Percentiles rank a stretch among this genome's conserved stretches.
These are phyloP conservation scores for Eurosta solidaginis DNA, from an alignment of 1,140 invertebrate genomes.

Conservation along the genomic window DNA sequence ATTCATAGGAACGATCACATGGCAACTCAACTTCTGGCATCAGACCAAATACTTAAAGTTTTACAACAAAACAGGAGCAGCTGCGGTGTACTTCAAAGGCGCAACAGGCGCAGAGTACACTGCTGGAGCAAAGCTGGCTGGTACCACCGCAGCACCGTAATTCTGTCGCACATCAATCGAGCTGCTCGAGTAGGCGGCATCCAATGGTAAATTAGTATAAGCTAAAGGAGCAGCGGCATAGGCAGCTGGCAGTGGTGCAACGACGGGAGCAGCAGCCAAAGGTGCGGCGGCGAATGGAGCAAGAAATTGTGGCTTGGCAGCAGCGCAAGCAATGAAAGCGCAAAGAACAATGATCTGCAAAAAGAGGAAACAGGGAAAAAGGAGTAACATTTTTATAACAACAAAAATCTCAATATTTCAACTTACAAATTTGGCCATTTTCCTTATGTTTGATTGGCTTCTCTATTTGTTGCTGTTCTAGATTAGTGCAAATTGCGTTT, in stretches of 20 bases:
- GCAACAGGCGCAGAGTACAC: not conserved
- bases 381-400: not conserved
- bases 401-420: not conserved
- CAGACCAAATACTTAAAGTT: not conserved
- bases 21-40: too few relatives aligned
- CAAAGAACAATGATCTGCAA: not conserved
- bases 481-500: not conserved
- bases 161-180: constrained; percentile 27
- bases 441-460: not conserved
- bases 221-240: constrained; percentile 34
- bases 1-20: too few relatives aligned
- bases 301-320: constrained; percentile 31
- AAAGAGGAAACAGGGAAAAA: not conserved
- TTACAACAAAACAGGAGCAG: constrained; percentile 30
- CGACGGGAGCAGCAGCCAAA: constrained; percentile 12
- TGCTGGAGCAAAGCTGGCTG: not conserved
- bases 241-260: constrained; percentile 9
- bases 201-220: constrained; percentile 26
- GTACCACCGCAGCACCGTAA: constrained; percentile 29
- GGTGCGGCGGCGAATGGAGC: constrained; percentile 5
- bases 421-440: constrained; percentile 34
- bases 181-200: constrained; percentile 27
- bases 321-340: constrained; percentile 36
- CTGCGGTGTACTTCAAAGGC: constrained; percentile 22
- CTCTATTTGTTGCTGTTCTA: not conserved